These are phyloP conservation scores for Fragum fragum DNA, from an alignment of 2,888 invertebrate genomes.

Conservation along the genomic window DNA sequence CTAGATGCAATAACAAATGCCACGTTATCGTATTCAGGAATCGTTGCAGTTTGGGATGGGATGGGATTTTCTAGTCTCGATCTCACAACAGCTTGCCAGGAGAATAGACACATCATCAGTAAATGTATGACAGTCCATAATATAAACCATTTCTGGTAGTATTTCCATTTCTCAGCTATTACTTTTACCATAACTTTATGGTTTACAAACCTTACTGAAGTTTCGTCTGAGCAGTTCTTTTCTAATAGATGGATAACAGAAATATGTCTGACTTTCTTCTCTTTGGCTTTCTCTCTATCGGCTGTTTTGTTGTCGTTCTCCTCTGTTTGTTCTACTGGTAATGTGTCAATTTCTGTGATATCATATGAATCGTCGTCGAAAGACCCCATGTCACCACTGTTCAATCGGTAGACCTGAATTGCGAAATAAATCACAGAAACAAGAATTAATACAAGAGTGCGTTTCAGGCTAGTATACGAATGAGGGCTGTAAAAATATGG, in stretches of 20 bases:
- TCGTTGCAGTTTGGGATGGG: not conserved
- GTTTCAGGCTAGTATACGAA: too few relatives aligned
- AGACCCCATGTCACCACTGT: not conserved
- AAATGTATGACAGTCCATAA: not conserved
- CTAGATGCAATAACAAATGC: not conserved
- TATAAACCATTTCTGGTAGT: not conserved
- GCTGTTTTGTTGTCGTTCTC: too few relatives aligned
- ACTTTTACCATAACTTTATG: not conserved
- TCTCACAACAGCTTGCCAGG: slow-evolving; percentile 8
- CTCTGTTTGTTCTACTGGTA: too few relatives aligned
- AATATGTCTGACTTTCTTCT: not conserved
- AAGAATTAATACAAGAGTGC: too few relatives aligned
- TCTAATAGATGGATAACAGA: not conserved
- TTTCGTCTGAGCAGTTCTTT: not conserved
- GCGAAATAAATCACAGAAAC: too few relatives aligned
- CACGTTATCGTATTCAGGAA: not conserved
- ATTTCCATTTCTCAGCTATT: not conserved
- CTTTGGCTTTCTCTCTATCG: too few relatives aligned
- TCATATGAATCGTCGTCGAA: slow-evolving; percentile 3
- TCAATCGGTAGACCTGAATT: too few relatives aligned
- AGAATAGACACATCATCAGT: not conserved
- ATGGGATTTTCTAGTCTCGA: slow-evolving; percentile 10
- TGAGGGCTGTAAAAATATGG: too few relatives aligned
- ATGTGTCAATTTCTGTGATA: slow-evolving; percentile 9
- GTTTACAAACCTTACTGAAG: not conserved